Evolutionary conservation across 1,140 invertebrate genomes (phyloP).

Genomic region (Saccostrea cuccullata): DNA sequence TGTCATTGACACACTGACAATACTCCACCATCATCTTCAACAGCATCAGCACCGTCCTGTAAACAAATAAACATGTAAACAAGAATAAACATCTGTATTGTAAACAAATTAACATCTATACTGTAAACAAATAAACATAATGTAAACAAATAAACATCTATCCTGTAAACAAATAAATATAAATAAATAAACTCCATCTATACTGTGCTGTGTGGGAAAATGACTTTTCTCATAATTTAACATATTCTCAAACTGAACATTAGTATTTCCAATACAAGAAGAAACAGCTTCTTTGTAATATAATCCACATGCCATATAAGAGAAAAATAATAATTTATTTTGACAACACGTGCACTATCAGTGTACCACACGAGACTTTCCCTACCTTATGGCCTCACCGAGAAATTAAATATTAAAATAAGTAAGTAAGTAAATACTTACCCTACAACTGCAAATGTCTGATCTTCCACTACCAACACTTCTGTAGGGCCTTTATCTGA

Average conservation of each 20-base stretch:
- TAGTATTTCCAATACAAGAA: too few species aligned
- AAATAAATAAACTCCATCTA: not conserved
- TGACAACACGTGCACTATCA: too few species aligned
- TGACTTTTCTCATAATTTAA: too few species aligned
- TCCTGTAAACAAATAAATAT: not conserved
- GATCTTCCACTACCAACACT: slow-evolving; percentile 86
- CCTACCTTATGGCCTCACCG: too few species aligned
- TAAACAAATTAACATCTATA: not conserved
- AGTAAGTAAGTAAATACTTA: slow-evolving; percentile 70
- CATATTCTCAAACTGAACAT: too few species aligned
- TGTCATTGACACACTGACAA: slow-evolving; percentile 86
- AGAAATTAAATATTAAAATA: too few species aligned
- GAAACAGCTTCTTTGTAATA: not conserved
- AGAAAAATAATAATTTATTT: not conserved
- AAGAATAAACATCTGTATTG: not conserved
- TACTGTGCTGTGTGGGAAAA: not conserved
- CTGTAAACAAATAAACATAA: slow-evolving; percentile 71
- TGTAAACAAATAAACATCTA: not conserved
- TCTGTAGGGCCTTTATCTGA: slow-evolving; percentile 76
- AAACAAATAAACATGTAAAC: slow-evolving; percentile 77
- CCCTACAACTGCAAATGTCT: slow-evolving; percentile 92
- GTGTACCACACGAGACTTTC: too few species aligned
- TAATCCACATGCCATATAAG: too few species aligned
- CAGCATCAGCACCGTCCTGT: too few species aligned
- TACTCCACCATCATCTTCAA: slow-evolving; percentile 95